Percentiles rank a stretch among this genome's conserved stretches.
Conservation (phyloP, 2,888 invertebrate species). For the Melikaiella ostensackeni region DNA sequence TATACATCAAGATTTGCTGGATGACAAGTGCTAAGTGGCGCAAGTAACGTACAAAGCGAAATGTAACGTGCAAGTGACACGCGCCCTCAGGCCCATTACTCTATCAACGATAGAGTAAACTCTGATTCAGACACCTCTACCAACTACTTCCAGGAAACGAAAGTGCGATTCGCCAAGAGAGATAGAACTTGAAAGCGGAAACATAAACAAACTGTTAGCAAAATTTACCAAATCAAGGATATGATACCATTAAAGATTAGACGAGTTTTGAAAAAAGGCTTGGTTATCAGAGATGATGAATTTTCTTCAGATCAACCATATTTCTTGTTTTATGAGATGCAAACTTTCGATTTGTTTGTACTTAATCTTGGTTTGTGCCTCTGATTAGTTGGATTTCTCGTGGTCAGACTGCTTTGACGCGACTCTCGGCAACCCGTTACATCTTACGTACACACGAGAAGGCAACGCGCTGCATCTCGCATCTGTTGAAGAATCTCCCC, state of each 20-base stretch:
- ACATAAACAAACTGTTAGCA: background rate
- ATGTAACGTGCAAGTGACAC: constrained; percentile 49
- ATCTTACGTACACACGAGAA: constrained; percentile 56
- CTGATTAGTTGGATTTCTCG: constrained; percentile 1
- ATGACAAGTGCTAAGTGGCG: constrained; percentile 30
- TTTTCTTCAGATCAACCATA: no score
- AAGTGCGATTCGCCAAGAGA: constrained; percentile 42
- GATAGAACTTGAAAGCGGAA: constrained; percentile 26
- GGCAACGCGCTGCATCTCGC: constrained; percentile 64
- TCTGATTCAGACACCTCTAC: constrained; percentile 43
- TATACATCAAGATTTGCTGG: constrained; percentile 14
- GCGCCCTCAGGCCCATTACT: constrained; percentile 57
- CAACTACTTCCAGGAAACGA: constrained; percentile 51
- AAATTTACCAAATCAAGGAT: background rate
- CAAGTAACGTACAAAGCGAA: constrained; percentile 17
- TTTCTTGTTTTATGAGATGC: background rate
- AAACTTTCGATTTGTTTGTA: background rate
- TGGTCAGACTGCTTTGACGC: constrained; percentile 41
- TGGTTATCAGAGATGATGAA: no score
- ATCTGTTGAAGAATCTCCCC: constrained; percentile 62
- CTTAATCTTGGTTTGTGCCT: background rate
- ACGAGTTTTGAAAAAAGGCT: no score
- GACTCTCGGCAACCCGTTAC: constrained; percentile 64
- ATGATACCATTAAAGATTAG: background rate
- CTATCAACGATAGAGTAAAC: constrained; percentile 52